Evolutionary conservation across 2,113 vertebrate genomes (phyloP).

Genomic region (Arvicanthis niloticus): DNA sequence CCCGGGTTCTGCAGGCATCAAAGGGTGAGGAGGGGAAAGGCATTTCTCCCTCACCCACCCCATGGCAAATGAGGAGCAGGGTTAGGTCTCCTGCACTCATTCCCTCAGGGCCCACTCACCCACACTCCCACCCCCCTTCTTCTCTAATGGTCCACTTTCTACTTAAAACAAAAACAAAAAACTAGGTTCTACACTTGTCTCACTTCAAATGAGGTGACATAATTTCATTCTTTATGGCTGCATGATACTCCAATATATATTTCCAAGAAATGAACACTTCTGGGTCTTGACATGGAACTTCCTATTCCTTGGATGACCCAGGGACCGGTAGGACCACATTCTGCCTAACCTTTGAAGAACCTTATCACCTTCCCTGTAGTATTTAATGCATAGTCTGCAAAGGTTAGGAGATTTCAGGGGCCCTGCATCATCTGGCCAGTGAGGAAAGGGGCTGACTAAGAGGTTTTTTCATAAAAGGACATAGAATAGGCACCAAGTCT

Average conservation of each 20-base stretch:
- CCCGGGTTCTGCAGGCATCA: neutral
- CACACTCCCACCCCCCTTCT: neutral
- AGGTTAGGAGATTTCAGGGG: neutral
- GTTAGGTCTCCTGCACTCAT: no score
- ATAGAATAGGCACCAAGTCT: neutral
- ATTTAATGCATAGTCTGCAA: neutral
- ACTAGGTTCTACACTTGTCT: neutral
- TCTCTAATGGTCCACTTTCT: neutral
- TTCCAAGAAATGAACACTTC: neutral
- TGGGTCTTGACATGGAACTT: neutral
- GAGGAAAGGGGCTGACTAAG: neutral
- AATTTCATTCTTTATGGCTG: neutral
- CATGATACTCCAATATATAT: neutral
- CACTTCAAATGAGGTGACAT: neutral
- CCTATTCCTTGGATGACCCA: neutral
- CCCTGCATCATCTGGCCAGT: fast-evolving
- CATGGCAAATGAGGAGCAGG: neutral
- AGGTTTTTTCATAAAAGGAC: neutral
- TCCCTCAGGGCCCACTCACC: neutral
- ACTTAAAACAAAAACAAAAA: neutral
- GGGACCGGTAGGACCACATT: neutral
- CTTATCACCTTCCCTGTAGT: neutral
- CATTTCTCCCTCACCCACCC: neutral
- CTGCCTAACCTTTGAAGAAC: neutral
- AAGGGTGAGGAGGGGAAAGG: neutral